A percentile compares a stretch with the other conserved stretches of the same genome.
Evolutionary conservation across 2,888 invertebrate species (phyloP).

Genomic region (Drosophila limbata): DNA sequence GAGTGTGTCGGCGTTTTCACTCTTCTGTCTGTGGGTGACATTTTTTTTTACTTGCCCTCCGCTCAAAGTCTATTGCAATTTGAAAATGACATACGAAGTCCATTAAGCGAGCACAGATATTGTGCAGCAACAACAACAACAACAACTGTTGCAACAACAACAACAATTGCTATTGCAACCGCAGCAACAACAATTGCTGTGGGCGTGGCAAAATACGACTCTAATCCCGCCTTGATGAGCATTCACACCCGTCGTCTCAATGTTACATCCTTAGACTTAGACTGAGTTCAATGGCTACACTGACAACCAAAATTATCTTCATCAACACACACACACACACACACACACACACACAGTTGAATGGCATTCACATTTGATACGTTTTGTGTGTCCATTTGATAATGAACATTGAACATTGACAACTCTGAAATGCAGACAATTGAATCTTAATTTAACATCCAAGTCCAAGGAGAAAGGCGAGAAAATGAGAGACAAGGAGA

Average conservation of each 20-base stretch:
- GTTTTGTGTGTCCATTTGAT: slow-evolving; percentile 65
- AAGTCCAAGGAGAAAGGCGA: slow-evolving; percentile 13
- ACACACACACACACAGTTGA: no score
- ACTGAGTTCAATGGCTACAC: slow-evolving; percentile 22
- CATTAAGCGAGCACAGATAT: slow-evolving; percentile 70
- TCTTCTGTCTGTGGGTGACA: slow-evolving; percentile 51
- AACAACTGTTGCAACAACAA: slow-evolving; percentile 10
- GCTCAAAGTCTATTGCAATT: slow-evolving; percentile 76
- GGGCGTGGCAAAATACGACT: slow-evolving; percentile 26
- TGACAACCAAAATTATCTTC: slow-evolving; percentile 55
- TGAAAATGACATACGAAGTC: slow-evolving; percentile 81
- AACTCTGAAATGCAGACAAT: slow-evolving; percentile 77
- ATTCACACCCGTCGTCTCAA: slow-evolving; percentile 43
- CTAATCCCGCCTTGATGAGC: slow-evolving; percentile 62
- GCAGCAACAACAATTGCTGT: slow-evolving; percentile 15
- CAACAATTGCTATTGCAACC: slow-evolving; percentile 10
- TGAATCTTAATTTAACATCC: slow-evolving; percentile 75
- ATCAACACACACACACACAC: slow-evolving; percentile 31
- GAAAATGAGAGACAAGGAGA: no score
- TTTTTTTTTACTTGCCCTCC: slow-evolving; percentile 45
- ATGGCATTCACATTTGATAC: slow-evolving; percentile 57
- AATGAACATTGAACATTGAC: slow-evolving; percentile 78
- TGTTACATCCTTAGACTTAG: slow-evolving; percentile 22
- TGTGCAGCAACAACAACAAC: slow-evolving; percentile 48
- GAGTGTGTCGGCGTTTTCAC: slow-evolving; percentile 12